Conservation (phyloP, 2,113 vertebrate species). For the Rhea pennata region DNA sequence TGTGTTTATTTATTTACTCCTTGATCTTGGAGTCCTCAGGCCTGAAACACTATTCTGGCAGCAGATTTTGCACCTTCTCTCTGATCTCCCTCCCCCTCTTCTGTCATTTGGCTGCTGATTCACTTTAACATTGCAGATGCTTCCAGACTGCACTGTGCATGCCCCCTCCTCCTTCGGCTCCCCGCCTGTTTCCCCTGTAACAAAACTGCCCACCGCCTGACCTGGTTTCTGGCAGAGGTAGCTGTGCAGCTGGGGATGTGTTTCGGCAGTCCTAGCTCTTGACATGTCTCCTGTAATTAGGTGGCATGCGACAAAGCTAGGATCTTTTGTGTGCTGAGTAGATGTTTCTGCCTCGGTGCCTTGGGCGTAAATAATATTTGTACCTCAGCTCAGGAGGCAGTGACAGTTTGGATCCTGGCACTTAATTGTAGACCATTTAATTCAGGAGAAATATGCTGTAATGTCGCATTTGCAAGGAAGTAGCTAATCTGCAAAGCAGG, state of each 20-base stretch:
- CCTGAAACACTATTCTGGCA: background rate
- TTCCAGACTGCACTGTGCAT: background rate
- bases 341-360: background rate
- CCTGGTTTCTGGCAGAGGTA: conserved; percentile 39
- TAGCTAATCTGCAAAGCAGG: conserved; percentile 1
- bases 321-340: conserved; percentile 13
- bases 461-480: background rate
- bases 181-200: conserved; percentile 9
- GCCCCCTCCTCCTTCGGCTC: background rate
- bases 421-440: background rate
- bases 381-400: background rate
- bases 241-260: background rate
- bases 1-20: background rate
- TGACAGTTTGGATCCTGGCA: background rate
- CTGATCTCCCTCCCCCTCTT: conserved; percentile 30
- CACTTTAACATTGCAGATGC: conserved; percentile 21
- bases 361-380: conserved; percentile 40
- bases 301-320: background rate
- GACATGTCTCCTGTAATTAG: conserved; percentile 50
- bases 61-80: background rate
- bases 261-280: conserved; percentile 8
- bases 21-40: background rate
- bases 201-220: conserved; percentile 39
- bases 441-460: background rate
- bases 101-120: conserved; percentile 49